Conservation (phyloP, 2,113 vertebrate species). For the Phycodurus eques region DNA sequence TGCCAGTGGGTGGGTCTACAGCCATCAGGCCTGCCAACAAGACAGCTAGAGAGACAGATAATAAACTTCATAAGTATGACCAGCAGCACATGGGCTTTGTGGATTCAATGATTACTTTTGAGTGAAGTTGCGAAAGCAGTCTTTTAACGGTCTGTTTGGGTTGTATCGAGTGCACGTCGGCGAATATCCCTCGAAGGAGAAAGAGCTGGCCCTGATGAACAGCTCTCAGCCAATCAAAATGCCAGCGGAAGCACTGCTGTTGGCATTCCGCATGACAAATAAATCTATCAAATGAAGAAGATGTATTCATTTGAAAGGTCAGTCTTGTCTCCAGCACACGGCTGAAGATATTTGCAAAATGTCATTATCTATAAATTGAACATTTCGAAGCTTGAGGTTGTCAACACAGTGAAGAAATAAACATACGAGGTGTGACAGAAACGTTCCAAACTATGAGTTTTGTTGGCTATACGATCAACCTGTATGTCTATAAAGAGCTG, state of each 20-base stretch:
- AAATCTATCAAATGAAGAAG: conserved; percentile 32
- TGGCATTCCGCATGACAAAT: conserved; percentile 26
- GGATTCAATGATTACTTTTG: conserved; percentile 13
- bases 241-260: conserved; percentile 11
- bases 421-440: background rate
- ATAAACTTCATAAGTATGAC: conserved; percentile 3
- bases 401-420: conserved; percentile 10
- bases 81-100: conserved; percentile 19
- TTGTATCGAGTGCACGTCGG: background rate
- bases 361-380: conserved; percentile 27
- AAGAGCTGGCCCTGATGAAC: conserved; percentile 24
- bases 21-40: background rate
- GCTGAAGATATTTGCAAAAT: conserved; percentile 36
- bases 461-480: background rate
- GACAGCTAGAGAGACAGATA: background rate
- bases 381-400: conserved; percentile 1
- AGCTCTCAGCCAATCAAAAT: conserved; percentile 29
- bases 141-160: conserved; percentile 18
- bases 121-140: conserved; percentile 17
- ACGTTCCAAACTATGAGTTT: background rate
- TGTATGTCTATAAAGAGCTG: background rate
- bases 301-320: conserved; percentile 47
- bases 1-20: background rate
- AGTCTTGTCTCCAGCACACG: conserved; percentile 23
- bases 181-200: conserved; percentile 20